Conservation (phyloP, 2,888 invertebrate species). For the Netelia fuscicornis region DNA sequence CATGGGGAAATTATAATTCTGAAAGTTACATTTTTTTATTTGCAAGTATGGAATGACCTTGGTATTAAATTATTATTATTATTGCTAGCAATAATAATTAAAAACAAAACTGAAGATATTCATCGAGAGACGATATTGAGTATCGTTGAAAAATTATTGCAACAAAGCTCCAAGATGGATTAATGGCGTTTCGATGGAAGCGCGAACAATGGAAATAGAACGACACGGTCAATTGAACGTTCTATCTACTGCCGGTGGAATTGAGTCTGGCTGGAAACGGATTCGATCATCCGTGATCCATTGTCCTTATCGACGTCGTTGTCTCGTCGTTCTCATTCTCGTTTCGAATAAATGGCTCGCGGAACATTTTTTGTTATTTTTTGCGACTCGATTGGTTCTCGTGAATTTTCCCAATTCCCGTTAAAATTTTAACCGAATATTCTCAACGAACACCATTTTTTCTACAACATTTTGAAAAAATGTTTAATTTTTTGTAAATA, state of each 20-base stretch:
- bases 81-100: not conserved
- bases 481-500: not conserved
- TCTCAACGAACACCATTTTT: not conserved
- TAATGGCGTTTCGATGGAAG: slow-evolving; percentile 66
- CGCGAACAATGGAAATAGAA: slow-evolving; percentile 73
- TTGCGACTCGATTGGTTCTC: slow-evolving; percentile 28
- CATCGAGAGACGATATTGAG: not conserved
- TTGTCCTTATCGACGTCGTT: slow-evolving; percentile 68
- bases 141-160: slow-evolving; percentile 5
- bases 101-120: not conserved
- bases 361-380: slow-evolving; percentile 24
- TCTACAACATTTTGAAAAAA: not conserved
- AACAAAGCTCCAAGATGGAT: slow-evolving; percentile 35
- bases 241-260: slow-evolving; percentile 3
- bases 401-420: slow-evolving; percentile 12
- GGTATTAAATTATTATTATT: not conserved
- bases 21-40: too few relatives aligned
- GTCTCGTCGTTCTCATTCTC: slow-evolving; percentile 34
- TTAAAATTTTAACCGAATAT: not conserved
- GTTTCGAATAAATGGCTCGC: slow-evolving; percentile 30
- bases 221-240: slow-evolving; percentile 73
- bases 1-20: too few relatives aligned
- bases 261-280: slow-evolving; percentile 71
- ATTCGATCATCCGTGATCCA: slow-evolving; percentile 75
- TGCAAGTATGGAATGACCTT: too few relatives aligned